A percentile compares a stretch with the other conserved stretches of the same genome.
Conservation (phyloP, 2,113 vertebrate species). For the Ammodramus savannarum region DNA sequence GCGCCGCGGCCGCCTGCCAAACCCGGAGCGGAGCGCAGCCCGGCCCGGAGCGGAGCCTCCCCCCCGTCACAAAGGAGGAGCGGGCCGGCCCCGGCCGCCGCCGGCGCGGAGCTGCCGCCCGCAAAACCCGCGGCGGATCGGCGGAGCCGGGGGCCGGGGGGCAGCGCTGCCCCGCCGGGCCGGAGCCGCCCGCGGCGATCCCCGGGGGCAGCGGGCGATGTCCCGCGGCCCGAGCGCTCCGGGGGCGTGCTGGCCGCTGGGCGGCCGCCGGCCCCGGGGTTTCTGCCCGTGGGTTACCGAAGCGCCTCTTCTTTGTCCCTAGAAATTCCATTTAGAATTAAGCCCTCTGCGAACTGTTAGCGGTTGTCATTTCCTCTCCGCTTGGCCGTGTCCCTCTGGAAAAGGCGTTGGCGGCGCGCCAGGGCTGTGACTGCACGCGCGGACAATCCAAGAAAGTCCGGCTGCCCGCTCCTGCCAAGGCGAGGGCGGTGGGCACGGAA, state of each 20-base stretch:
- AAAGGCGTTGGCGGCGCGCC: neutral
- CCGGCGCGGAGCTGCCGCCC: neutral
- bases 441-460: conserved; percentile 31
- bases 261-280: neutral
- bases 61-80: too few relatives aligned
- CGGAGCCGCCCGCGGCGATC: neutral
- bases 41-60: too few relatives aligned
- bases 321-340: conserved; percentile 55
- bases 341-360: conserved; percentile 9
- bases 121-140: neutral
- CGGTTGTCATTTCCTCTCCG: conserved; percentile 50
- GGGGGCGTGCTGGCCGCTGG: neutral
- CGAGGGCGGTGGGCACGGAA: neutral
- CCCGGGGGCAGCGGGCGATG: neutral
- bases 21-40: too few relatives aligned
- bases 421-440: neutral
- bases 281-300: neutral
- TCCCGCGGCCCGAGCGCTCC: neutral
- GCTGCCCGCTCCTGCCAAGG: conserved; percentile 21
- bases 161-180: neutral
- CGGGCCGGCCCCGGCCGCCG: too few relatives aligned
- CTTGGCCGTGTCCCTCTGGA: conserved; percentile 51
- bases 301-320: conserved; percentile 45
- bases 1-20: too few relatives aligned
- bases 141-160: neutral